Conservation (phyloP, 2,797 vertebrate genomes). For the Platalea minor region DNA sequence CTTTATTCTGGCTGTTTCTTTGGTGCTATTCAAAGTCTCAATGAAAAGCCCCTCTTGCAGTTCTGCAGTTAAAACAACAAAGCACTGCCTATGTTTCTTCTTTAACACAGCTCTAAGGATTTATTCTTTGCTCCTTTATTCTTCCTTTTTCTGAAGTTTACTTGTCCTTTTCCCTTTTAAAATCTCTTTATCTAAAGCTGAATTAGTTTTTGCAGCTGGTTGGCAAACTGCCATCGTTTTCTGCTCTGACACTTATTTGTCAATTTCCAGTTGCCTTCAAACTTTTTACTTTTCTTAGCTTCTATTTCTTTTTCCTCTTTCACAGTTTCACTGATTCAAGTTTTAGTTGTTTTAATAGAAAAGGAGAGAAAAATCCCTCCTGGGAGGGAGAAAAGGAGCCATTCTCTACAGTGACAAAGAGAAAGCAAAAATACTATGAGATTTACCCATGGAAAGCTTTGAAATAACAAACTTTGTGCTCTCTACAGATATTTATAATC, state of each 20-base stretch:
- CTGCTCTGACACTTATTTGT: slow-evolving; percentile 52
- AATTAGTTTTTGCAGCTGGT: slow-evolving; percentile 68
- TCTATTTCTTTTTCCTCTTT: slow-evolving; percentile 10
- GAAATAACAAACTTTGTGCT: neutral
- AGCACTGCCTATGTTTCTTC: slow-evolving; percentile 44
- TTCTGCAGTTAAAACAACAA: slow-evolving; percentile 66
- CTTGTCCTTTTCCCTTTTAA: slow-evolving; percentile 67
- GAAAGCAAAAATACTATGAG: neutral
- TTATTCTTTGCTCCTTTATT: slow-evolving; percentile 60
- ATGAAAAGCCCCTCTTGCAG: slow-evolving; percentile 42
- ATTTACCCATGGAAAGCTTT: neutral
- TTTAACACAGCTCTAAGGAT: slow-evolving; percentile 58
- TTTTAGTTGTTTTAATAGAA: slow-evolving; percentile 22
- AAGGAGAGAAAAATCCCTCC: neutral
- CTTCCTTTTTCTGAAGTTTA: slow-evolving; percentile 64
- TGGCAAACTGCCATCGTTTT: slow-evolving; percentile 64
- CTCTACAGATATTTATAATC: neutral
- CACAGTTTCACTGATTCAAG: neutral
- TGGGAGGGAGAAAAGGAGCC: neutral
- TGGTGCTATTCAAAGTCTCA: slow-evolving; percentile 49
- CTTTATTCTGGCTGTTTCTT: slow-evolving; percentile 50
- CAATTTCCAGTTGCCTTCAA: slow-evolving; percentile 64
- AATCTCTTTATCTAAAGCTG: slow-evolving; percentile 73
- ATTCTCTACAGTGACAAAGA: neutral
- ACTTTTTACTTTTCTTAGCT: slow-evolving; percentile 41